Conservation (phyloP, 1,140 invertebrate species). For the Camponotus pennsylvanicus region DNA sequence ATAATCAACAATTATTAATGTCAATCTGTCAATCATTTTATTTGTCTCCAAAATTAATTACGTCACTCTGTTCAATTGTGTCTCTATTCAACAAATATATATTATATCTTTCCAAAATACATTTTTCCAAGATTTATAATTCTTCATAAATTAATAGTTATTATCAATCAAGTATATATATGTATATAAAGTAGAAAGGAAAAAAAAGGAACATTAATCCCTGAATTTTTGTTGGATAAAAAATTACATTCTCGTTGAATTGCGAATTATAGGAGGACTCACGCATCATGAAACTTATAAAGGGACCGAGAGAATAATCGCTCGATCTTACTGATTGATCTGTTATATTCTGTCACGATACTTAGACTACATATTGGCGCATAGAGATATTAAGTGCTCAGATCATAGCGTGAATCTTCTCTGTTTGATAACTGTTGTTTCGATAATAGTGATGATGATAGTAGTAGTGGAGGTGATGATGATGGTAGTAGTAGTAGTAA, state of each 20-base stretch:
- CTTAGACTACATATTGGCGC: background rate
- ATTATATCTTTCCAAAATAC: background rate
- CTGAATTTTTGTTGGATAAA: background rate
- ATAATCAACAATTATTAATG: background rate
- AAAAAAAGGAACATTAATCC: background rate
- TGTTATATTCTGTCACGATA: conserved; percentile 26
- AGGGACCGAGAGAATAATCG: conserved; percentile 39
- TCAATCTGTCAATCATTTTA: background rate
- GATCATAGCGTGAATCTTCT: conserved; percentile 43
- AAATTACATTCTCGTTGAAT: background rate
- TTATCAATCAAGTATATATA: background rate
- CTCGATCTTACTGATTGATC: conserved; percentile 25
- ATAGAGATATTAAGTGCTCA: conserved; percentile 54
- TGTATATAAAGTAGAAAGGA: background rate
- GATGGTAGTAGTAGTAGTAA: conserved; percentile 19
- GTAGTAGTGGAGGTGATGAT: conserved; percentile 34
- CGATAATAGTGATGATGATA: background rate
- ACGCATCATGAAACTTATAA: conserved; percentile 51
- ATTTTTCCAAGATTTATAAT: background rate
- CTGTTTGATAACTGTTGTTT: conserved; percentile 48
- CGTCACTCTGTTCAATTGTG: conserved; percentile 5
- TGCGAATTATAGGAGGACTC: conserved; percentile 29
- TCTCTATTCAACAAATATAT: background rate
- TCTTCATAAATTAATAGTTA: background rate
- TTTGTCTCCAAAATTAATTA: background rate